Base-by-base conservation (phyloP, 2,888 invertebrate genomes). In the Linyphia triangularis region DNA sequence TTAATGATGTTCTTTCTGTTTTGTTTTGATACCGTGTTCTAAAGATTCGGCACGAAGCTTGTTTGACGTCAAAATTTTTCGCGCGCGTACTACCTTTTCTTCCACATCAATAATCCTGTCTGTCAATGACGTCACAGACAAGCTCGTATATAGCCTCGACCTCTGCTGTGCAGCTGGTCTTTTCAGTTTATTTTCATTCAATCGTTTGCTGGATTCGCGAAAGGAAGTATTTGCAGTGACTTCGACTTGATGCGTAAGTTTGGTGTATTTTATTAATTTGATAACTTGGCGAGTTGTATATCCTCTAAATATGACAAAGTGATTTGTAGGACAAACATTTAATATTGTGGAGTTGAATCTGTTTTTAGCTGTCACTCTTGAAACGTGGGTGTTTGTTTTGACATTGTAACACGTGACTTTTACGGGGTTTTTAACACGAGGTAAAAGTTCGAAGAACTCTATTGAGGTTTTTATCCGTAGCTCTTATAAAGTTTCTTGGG, bases 1-100 rank as follows among this genome's bases (percentile, higher is more conserved):
- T 30, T 26, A 57, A 10, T 5, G 57, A 57, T 65, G 9, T 33
- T 33, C 33, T 33, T 33, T 61, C 61, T 59, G 59, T 24, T 61
- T 30, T 81, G 69, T 59, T 73, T 59, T 57, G 33, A 33, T 28
- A n/a, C 13, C 51, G n/a, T 19, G 24, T n/a, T 75, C 75, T 73
- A 30, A 43, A 65, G 7, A 16, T 30, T 10, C 61, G 19, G 24
- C 33, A 9, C 33, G 51, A 51, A 33, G 19, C 61, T 22, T 77
- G 63, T 37, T 33, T 77, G 61, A 63, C 77, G 61, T 77, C 77
- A 77, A 37, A 5, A 59, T n/a, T 19, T 28, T n/a, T 75, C 22
- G 69, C 33, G 57, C 22, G 69, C 33, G 57, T 16, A 19, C 16
- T 57, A 24, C 10, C 24, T 19, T n/a, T 59, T 75, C 30, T 13